Conservation (phyloP, 2,888 invertebrate species). For the Ophion costatus region DNA sequence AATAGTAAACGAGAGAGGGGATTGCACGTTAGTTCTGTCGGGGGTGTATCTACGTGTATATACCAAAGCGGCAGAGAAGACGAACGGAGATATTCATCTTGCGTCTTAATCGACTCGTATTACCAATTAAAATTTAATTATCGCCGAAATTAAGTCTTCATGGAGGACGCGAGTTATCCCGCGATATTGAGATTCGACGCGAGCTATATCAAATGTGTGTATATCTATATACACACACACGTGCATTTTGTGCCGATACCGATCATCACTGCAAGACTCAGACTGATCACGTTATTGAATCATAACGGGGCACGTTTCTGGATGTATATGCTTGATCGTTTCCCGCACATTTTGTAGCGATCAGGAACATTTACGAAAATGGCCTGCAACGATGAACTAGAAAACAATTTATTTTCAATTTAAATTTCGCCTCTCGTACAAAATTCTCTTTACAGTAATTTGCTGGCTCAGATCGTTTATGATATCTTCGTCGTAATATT, state of each 20-base stretch:
- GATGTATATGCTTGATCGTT: not conserved
- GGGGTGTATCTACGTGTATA: slow-evolving; percentile 41
- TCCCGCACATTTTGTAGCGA: slow-evolving; percentile 9
- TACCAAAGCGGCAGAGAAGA: slow-evolving; percentile 61
- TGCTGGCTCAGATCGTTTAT: too few relatives aligned
- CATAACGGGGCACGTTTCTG: slow-evolving; percentile 29
- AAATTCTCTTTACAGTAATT: not conserved
- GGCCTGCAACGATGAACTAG: not conserved
- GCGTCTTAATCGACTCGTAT: slow-evolving; percentile 80
- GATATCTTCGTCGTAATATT: too few relatives aligned
- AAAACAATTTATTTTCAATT: slow-evolving; percentile 6
- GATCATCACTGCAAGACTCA: slow-evolving; percentile 41
- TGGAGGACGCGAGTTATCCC: slow-evolving; percentile 65
- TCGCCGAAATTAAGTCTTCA: slow-evolving; percentile 77
- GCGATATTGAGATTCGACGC: slow-evolving; percentile 57
- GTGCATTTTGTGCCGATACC: slow-evolving; percentile 30
- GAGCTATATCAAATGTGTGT: not conserved
- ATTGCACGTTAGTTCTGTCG: slow-evolving; percentile 37
- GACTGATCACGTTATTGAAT: slow-evolving; percentile 58
- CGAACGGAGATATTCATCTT: slow-evolving; percentile 71
- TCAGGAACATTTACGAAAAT: not conserved
- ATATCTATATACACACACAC: not conserved
- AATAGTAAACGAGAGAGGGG: slow-evolving; percentile 17
- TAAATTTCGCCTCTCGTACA: not conserved
- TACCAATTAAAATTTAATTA: slow-evolving; percentile 82